Base-by-base conservation (phyloP, 2,888 invertebrate species). In the Cheilosia soror region DNA sequence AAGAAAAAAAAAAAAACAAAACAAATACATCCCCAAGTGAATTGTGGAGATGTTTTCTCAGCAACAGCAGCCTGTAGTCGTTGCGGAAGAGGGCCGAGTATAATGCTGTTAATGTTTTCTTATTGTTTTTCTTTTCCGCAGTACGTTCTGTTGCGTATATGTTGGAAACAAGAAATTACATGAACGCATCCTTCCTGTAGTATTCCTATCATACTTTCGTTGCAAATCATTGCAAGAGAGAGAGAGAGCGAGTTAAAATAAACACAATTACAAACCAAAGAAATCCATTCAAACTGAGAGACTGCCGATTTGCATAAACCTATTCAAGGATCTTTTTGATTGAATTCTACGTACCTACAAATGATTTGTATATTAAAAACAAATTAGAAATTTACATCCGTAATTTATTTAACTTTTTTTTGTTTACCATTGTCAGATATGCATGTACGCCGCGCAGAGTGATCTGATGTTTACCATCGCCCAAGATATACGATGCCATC, bases 361-460 rank as follows among this genome's bases (percentile, higher is more conserved):
- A 60, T 47, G 40, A 60, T 76, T 68, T 68, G 53, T 68, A 68
- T 68, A 66, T 76, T 60, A 68, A 68, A 68, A 76, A 76, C 51
- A 68, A 76, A 68, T 68, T 68, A 68, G 60, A 68, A 76, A 76
- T 76, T 76, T 76, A 42, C 76, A 76, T 76, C 25, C 42, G 37
- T 76, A 76, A 76, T 76, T 76, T 47, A 68, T 76, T 66, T 76
- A 60, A 76, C 66, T 20, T 51, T 76, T 76, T 58, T 76, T 25
- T 60, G 76, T 60, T 75, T 65, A 53, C 42, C 44, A n/a, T n/a
- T n/a, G n/a, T n/a, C n/a, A n/a, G n/a, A n/a, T n/a, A n/a, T n/a
- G n/a, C n/a, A n/a, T n/a, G n/a, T n/a, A n/a, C n/a, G 31, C 33
- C 25, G 11, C 5, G 15, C n/a, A 6, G 15, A 20, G 42, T 31